Conservation (phyloP, 1,140 invertebrate genomes). For the Neodiprion fabricii region DNA sequence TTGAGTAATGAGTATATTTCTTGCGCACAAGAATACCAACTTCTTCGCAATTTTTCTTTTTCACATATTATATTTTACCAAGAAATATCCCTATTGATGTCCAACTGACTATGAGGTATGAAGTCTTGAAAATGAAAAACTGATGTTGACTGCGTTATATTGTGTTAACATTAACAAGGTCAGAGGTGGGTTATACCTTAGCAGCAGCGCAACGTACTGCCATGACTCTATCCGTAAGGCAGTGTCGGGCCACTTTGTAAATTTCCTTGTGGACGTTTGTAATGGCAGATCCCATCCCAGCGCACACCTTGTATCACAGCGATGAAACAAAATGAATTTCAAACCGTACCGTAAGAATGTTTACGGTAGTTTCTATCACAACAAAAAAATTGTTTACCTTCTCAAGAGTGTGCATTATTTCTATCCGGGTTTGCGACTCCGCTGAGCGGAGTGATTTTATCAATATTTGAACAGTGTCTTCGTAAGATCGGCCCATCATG, state of each 20-base stretch:
- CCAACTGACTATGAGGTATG: too few species aligned
- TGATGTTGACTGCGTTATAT: too few species aligned
- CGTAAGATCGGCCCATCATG: conserved; percentile 98
- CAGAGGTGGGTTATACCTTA: conserved; percentile 61
- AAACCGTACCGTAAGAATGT: too few species aligned
- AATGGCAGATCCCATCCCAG: conserved; percentile 88
- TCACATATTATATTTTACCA: conserved; percentile 12
- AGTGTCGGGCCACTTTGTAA: conserved; percentile 86
- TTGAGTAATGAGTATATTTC: too few species aligned
- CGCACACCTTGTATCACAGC: conserved; percentile 65
- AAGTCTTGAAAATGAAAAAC: too few species aligned
- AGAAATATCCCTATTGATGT: too few species aligned
- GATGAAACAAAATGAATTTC: conserved; percentile 11
- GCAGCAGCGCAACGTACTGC: conserved; percentile 87
- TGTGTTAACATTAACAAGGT: too few species aligned
- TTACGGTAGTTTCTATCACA: background rate
- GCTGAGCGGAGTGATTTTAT: conserved; percentile 91
- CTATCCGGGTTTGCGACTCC: conserved; percentile 94
- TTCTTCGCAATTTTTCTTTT: conserved; percentile 9
- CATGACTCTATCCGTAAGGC: conserved; percentile 89
- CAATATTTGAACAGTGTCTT: conserved; percentile 94
- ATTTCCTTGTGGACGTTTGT: conserved; percentile 90
- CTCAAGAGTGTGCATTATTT: conserved; percentile 96
- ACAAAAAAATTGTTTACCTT: conserved; percentile 68
- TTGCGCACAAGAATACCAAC: background rate